Percentiles rank a stretch among this genome's conserved stretches.
phyloP scores from a whole-genome alignment of 2,113 vertebrate genomes.

The Brachypodius melanocephalos region DNA sequence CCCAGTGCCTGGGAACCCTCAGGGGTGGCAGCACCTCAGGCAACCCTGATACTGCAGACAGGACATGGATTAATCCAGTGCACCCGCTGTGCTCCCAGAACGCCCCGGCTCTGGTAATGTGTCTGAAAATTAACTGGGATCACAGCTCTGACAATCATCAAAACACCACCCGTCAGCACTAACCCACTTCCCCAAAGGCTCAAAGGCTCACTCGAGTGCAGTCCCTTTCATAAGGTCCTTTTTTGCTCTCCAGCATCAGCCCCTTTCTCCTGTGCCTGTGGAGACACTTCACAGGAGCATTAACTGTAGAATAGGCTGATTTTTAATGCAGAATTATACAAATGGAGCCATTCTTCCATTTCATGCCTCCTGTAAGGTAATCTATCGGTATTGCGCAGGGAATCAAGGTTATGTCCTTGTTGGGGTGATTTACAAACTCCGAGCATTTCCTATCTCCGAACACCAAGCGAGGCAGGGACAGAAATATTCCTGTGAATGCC shows the following conservation, averaged over 20 bases:
- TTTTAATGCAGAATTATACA: slow-evolving; percentile 64
- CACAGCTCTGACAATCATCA: background rate
- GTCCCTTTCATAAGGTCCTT: background rate
- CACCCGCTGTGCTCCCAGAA: background rate
- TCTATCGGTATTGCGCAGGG: slow-evolving; percentile 1
- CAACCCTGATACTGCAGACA: background rate
- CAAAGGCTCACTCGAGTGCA: background rate
- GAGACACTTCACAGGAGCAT: background rate
- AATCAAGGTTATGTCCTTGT: slow-evolving; percentile 69
- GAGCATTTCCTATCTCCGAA: background rate
- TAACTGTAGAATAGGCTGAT: slow-evolving; percentile 60
- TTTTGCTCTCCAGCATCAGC: background rate
- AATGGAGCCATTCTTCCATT: slow-evolving; percentile 61
- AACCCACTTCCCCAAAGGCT: background rate
- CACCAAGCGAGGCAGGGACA: background rate
- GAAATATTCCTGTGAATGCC: background rate
- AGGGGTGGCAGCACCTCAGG: background rate
- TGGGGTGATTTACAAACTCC: slow-evolving; percentile 47
- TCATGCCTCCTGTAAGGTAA: slow-evolving; percentile 53
- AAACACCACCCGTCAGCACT: background rate
- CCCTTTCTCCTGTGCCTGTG: background rate
- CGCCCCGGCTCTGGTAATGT: background rate
- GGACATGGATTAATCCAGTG: background rate
- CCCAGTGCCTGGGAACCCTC: background rate
- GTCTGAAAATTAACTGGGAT: background rate